These are phyloP conservation scores for Halcyon malimbica DNA, from an alignment of 2,113 vertebrate species.

Conservation along the genomic window DNA sequence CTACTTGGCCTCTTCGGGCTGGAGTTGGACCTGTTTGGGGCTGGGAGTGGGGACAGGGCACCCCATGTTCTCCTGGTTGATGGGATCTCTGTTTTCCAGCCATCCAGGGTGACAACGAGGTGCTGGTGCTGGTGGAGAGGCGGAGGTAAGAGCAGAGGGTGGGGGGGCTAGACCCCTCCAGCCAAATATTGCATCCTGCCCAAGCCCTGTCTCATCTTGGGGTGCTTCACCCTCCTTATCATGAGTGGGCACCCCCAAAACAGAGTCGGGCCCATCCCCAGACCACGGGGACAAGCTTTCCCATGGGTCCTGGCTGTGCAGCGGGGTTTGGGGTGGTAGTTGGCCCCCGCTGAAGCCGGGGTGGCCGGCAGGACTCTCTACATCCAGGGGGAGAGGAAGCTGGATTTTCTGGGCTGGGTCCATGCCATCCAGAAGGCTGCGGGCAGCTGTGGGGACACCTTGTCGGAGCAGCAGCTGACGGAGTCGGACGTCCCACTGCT, in stretches of 20 bases:
- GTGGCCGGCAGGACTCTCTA: conserved; percentile 81
- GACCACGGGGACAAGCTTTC: background rate
- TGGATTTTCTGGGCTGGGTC: conserved; percentile 91
- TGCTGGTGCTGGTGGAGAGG: conserved; percentile 91
- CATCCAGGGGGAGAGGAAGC: conserved; percentile 88
- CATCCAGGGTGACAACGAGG: conserved; percentile 87
- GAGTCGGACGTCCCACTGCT: conserved; percentile 89
- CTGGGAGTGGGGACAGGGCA: too few species aligned
- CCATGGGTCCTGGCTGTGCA: background rate
- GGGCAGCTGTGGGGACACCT: conserved; percentile 83
- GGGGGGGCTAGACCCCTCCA: too few species aligned
- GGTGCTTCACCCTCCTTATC: background rate
- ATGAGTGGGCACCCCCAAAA: background rate
- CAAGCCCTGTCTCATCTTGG: background rate
- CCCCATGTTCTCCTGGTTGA: rapidly evolving
- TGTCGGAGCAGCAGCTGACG: conserved; percentile 92
- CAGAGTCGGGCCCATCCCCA: background rate
- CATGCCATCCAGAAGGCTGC: conserved; percentile 87
- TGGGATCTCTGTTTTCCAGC: conserved; percentile 68
- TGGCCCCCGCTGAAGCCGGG: background rate
- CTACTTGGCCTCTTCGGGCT: background rate
- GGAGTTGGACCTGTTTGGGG: background rate
- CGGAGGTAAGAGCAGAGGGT: conserved; percentile 78
- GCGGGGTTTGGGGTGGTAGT: too few species aligned
- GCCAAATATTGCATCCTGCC: background rate